Percentiles rank a stretch among this genome's conserved stretches.
Evolutionary conservation across 1,140 invertebrate species (phyloP).

Genomic region (Drosophila malerkotliana): DNA sequence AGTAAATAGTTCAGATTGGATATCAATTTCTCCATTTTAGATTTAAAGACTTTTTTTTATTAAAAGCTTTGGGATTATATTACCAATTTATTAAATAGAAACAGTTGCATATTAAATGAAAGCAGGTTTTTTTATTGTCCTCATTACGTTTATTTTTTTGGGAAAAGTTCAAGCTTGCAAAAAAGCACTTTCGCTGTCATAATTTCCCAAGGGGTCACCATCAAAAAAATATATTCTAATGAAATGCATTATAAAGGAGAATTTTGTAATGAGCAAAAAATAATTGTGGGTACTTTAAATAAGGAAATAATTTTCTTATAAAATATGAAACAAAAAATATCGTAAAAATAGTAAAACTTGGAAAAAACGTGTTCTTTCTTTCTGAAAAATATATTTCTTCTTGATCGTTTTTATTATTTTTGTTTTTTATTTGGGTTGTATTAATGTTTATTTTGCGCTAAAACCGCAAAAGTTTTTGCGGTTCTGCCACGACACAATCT

Average conservation of each 20-base stretch:
- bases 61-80: too few species aligned
- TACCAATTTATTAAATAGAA: too few species aligned
- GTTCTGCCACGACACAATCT: slow-evolving; percentile 72
- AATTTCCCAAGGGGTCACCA: not conserved
- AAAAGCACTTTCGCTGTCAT: not conserved
- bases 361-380: slow-evolving; percentile 42
- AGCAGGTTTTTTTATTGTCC: not conserved
- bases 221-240: not conserved
- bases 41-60: too few species aligned
- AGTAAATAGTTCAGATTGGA: too few species aligned
- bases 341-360: not conserved
- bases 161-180: not conserved
- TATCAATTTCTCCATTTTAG: too few species aligned
- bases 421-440: slow-evolving; percentile 11
- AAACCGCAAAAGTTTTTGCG: slow-evolving; percentile 75
- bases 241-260: too few species aligned
- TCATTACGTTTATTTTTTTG: not conserved
- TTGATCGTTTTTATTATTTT: slow-evolving; percentile 17
- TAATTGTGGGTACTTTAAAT: too few species aligned
- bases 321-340: too few species aligned
- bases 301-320: too few species aligned
- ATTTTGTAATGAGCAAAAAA: too few species aligned
- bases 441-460: slow-evolving; percentile 50
- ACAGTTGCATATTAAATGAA: not conserved
- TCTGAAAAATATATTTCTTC: slow-evolving; percentile 19